A percentile compares a stretch with the other conserved stretches of the same genome.
Evolutionary conservation across 2,888 invertebrate genomes (phyloP).

Genomic region (Agonopterix subpropinquella): DNA sequence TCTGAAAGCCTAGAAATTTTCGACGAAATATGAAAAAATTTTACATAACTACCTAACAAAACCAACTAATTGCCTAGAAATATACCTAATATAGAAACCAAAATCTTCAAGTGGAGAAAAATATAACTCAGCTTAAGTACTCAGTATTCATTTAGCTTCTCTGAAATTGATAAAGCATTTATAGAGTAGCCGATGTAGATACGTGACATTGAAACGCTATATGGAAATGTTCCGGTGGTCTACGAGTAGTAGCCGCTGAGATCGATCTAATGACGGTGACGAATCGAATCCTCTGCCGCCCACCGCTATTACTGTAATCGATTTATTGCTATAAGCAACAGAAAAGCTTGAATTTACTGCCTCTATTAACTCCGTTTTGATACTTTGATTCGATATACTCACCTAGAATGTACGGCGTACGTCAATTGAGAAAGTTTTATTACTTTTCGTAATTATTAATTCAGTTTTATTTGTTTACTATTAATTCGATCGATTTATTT

Average conservation of each 20-base stretch:
- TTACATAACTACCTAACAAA: too few relatives aligned
- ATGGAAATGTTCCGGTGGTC: constrained; percentile 32
- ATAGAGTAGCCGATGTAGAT: neutral
- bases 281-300: constrained; percentile 48
- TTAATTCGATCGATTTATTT: neutral
- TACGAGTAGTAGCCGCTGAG: constrained; percentile 29
- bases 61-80: too few relatives aligned
- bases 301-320: constrained; percentile 56
- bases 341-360: constrained; percentile 43
- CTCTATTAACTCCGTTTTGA: constrained; percentile 36
- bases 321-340: constrained; percentile 56
- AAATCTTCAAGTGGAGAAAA: too few relatives aligned
- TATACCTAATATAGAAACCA: too few relatives aligned
- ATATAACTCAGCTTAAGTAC: too few relatives aligned
- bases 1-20: too few relatives aligned
- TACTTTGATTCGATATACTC: constrained; percentile 17
- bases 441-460: neutral
- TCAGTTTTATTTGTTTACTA: too few relatives aligned
- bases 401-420: constrained; percentile 7
- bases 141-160: too few relatives aligned
- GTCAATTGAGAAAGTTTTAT: constrained; percentile 2
- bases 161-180: constrained; percentile 1
- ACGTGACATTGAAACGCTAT: neutral
- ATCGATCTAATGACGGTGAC: constrained; percentile 57
- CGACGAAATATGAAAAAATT: too few relatives aligned